Conservation (phyloP, 2,113 vertebrate genomes). For the Benitochromis conjunctus region DNA sequence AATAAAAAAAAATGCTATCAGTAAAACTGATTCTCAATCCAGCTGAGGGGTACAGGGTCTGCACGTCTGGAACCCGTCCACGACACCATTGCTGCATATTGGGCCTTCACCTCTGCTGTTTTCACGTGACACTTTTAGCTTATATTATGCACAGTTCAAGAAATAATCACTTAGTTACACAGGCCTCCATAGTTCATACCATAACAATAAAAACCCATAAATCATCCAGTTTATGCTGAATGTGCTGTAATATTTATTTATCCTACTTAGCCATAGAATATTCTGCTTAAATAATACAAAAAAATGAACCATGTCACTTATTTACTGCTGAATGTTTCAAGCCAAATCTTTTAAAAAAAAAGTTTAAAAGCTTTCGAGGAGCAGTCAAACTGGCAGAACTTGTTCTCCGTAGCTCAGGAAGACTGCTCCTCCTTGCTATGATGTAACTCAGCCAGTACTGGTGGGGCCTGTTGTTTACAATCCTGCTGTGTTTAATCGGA, state of each 20-base stretch:
- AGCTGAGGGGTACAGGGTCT: not conserved
- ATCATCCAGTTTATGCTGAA: not conserved
- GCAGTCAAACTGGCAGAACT: not conserved
- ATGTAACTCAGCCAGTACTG: not conserved
- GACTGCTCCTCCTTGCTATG: not conserved
- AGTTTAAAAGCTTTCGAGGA: not conserved
- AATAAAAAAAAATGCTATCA: not conserved
- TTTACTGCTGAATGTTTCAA: not conserved
- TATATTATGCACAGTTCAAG: not conserved
- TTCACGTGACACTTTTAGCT: not conserved
- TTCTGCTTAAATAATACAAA: not conserved
- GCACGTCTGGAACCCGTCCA: not conserved
- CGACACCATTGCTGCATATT: not conserved
- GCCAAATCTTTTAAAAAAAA: not conserved
- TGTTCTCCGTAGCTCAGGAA: not conserved
- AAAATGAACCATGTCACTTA: not conserved
- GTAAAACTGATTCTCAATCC: not conserved
- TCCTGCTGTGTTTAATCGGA: not conserved
- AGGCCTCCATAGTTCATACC: not conserved
- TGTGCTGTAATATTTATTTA: not conserved
- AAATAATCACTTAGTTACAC: not conserved
- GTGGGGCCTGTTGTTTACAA: not conserved
- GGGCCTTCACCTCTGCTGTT: not conserved
- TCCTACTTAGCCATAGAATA: not conserved
- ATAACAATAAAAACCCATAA: not conserved